phyloP scores from a whole-genome alignment of 2,797 vertebrate genomes.

The Platalea minor region DNA sequence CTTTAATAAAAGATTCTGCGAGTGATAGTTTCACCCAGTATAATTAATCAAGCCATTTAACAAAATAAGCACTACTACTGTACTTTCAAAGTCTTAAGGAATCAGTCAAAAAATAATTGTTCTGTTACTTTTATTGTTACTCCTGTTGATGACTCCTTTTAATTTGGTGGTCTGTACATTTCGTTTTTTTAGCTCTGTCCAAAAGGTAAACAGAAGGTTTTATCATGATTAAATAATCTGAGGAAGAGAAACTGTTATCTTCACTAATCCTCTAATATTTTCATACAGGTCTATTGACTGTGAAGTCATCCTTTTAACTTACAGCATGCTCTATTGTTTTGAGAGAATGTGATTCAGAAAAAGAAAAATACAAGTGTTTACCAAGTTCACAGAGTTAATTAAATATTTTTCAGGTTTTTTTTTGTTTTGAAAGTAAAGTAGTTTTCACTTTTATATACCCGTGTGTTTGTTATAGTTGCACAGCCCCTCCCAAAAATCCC shows the following conservation, averaged over 20 bases:
- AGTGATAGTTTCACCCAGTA: not conserved
- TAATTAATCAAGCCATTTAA: not conserved
- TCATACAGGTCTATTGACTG: not conserved
- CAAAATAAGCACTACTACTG: not conserved
- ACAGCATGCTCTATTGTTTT: not conserved
- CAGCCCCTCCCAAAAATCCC: rapidly evolving
- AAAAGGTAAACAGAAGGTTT: not conserved
- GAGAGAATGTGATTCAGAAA: not conserved
- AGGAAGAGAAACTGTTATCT: not conserved
- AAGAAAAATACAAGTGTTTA: not conserved
- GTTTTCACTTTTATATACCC: not conserved
- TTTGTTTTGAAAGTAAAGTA: not conserved
- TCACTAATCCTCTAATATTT: not conserved
- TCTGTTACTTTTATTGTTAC: not conserved
- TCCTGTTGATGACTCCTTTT: not conserved
- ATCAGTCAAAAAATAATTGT: not conserved
- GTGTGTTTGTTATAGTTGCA: not conserved
- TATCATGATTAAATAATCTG: not conserved
- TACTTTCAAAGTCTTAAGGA: not conserved
- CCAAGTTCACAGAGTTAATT: not conserved
- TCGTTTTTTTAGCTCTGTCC: not conserved
- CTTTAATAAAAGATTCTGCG: not conserved
- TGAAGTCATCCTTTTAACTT: not conserved
- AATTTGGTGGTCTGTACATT: not conserved
- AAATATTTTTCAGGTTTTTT: not conserved